These are phyloP conservation scores for Babylonia areolata DNA, from an alignment of 1,140 invertebrate species.

Conservation along the genomic window DNA sequence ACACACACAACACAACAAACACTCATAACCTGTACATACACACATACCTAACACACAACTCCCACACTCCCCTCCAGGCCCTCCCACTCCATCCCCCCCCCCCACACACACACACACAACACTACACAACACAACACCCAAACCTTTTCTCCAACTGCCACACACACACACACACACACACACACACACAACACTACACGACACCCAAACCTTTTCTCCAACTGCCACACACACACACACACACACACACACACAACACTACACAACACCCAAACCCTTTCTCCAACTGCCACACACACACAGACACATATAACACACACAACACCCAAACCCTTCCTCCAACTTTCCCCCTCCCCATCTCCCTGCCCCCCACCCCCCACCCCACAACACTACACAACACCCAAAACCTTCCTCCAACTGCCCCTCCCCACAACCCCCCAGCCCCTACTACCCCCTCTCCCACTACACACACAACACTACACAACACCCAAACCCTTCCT, in stretches of 20 bases:
- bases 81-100: neutral
- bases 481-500: too few species aligned
- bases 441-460: too few species aligned
- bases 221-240: neutral
- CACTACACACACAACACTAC: too few species aligned
- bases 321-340: too few species aligned
- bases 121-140: too few species aligned
- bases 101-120: slow-evolving; percentile 3
- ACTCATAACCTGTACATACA: neutral
- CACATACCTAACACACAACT: neutral
- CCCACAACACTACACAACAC: too few species aligned
- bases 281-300: neutral
- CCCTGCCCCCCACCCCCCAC: too few species aligned
- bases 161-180: slow-evolving; percentile 11
- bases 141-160: neutral
- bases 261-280: too few species aligned
- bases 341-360: too few species aligned
- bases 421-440: too few species aligned
- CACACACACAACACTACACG: too few species aligned
- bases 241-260: slow-evolving; percentile 22
- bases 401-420: too few species aligned
- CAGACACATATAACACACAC: slow-evolving; percentile 7
- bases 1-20: neutral
- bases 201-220: neutral
- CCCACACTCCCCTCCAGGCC: neutral